Percentiles rank a stretch among this genome's conserved stretches.
phyloP scores from a whole-genome alignment of 2,113 vertebrate species.

The Hydrolagus affinis region DNA sequence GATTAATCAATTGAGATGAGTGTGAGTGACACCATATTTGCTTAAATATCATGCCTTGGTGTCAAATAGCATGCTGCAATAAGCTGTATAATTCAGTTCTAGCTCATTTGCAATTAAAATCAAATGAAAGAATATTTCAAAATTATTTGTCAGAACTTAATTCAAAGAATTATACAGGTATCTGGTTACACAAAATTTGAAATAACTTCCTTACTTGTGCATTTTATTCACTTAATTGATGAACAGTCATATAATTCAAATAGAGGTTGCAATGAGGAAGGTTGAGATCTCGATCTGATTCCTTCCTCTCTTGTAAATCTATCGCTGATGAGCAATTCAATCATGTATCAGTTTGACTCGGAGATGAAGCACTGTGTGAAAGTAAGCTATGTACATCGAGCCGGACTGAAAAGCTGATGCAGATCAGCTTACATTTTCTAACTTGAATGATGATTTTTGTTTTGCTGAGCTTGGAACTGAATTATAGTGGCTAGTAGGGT shows the following conservation, averaged over 20 bases:
- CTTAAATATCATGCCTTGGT: not conserved
- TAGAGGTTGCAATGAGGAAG: not conserved
- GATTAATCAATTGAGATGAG: not conserved
- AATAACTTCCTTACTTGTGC: not conserved
- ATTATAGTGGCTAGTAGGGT: not conserved
- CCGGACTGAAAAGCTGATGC: no score
- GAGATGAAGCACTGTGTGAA: no score
- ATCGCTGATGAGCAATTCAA: not conserved
- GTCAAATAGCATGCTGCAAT: not conserved
- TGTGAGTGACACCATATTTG: not conserved
- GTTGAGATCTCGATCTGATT: not conserved
- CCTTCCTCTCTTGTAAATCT: not conserved
- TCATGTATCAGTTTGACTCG: not conserved
- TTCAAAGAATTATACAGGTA: not conserved
- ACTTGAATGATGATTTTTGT: not conserved
- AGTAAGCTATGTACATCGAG: not conserved
- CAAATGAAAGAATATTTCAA: not conserved
- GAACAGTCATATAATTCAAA: not conserved
- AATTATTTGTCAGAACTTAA: not conserved
- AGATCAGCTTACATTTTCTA: no score
- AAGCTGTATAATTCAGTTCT: conserved; percentile 7
- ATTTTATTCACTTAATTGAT: not conserved
- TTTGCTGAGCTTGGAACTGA: not conserved
- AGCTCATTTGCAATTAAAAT: not conserved
- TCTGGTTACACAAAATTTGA: not conserved